Evolutionary conservation across 2,113 vertebrate genomes (phyloP), one percentile per base, ranked within the genome.

Genomic region (Myotis yumanensis): DNA sequence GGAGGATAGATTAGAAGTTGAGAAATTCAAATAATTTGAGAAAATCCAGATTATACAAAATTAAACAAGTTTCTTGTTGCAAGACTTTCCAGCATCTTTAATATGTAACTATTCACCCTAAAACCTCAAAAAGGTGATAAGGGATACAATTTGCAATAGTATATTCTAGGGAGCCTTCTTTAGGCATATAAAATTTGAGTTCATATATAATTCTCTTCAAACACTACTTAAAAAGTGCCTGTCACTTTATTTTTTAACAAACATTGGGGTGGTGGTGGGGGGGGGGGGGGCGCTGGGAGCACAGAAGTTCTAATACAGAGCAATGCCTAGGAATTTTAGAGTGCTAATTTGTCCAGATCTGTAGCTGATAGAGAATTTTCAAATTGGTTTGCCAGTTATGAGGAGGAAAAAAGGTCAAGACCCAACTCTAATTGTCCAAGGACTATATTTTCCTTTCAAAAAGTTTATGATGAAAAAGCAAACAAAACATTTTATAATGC

Each of bases 21-120:
- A 87, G 23, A 28, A 73, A 81, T 59, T 94, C 15, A 80, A 85
- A 30, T 77, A 84, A 51, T 92, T 86, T 83, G 30, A 83, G 68
- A 82, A 86, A 92, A 73, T 16, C 57, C n/a, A 92, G 28, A 72
- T 71, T 43, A 90, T 20, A 88, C 4, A 73, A 77, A 94, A 35
- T 76, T 82, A 82, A 90, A 25, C 62, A 76, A 7, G 7, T 28
- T 73, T 80, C 72, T 75, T 85, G 73, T 32, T 46, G 11, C 18
- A 92, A 75, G 18, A 89, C 43, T 69, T 75, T 25, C 17, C 40
- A 54, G 64, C 11, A 90, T 75, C 15, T 37, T 90, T 69, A 89
- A 79, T 37, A 89, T n/a, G n/a, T 18, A 72, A 96, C 40, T 30
- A 54, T 20, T 20, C 25, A 86, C 32, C 52, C 52, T 89, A 81